Evolutionary conservation across 2,888 invertebrate genomes (phyloP), one percentile per base, ranked within the genome.

Genomic region (Galerucella pusilla): DNA sequence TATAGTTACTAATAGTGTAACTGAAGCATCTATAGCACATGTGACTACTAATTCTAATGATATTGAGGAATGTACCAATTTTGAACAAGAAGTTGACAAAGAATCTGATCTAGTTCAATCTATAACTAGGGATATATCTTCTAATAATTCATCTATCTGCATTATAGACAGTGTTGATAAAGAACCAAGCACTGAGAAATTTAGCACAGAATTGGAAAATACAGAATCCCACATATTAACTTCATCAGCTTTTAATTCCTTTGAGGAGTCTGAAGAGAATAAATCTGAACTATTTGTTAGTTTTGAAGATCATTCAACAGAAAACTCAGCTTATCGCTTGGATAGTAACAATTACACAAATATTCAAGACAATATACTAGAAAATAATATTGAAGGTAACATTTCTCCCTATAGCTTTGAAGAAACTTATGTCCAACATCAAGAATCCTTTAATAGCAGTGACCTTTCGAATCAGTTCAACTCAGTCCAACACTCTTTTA

Each of bases 1-100:
- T 74, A 68, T 83, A 72, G 78, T 82, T 46, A 80, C 80, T 28
- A 81, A 84, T 65, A 79, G 25, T 54, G 46, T 49, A 49, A 11
- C 25, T 35, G 71, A 73, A 49, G 35, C 42, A 11, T 46, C 20
- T 65, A 1, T 46, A 46, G 20, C 46, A 3, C n/a, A n/a, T 35
- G 28, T 28, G 11, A 11, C 20, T 6, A n/a, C 73, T 10, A 78
- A 76, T 46, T 12, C 12, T 46, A 46, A 2, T 46, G 3, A 11
- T 49, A 14, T 67, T 52, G 77, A 74, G 25, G 52, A 66, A 35
- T 45, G 54, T 61, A 46, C 46, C 46, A 49, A 46, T 52, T 71
- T 61, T 14, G 14, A 67, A 61, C 66, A 66, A 45, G 45, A 35
- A 16, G 10, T 42, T 25, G 7, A 20, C 14, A 35, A 12, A 52